Evolutionary conservation across 1,140 invertebrate genomes (phyloP).

Genomic region (Philopotamus ludificatus): DNA sequence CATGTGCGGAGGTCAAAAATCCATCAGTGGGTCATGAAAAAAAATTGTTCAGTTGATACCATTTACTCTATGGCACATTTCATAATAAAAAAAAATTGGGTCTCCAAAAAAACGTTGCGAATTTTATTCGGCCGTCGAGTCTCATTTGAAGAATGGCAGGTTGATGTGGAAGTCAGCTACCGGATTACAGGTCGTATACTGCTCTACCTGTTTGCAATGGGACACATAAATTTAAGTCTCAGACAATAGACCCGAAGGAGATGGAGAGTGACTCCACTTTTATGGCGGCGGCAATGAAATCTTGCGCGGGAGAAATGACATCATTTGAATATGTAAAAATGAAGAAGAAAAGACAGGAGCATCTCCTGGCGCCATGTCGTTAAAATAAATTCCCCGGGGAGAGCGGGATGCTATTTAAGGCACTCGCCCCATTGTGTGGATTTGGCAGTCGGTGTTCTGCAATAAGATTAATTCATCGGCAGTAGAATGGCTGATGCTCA

Average conservation of each 20-base stretch:
- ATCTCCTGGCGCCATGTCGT: slow-evolving; percentile 1
- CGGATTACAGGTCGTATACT: slow-evolving; percentile 7
- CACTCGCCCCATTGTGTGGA: too few relatives aligned
- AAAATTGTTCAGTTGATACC: too few relatives aligned
- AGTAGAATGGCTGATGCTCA: too few relatives aligned
- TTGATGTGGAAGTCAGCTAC: slow-evolving; percentile 4
- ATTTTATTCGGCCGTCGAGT: background rate
- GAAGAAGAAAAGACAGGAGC: too few relatives aligned
- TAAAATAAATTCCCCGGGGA: slow-evolving; percentile 1
- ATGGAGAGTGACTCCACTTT: background rate
- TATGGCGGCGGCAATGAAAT: slow-evolving; percentile 4
- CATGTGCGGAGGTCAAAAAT: too few relatives aligned
- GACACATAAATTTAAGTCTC: slow-evolving; percentile 13
- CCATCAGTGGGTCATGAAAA: too few relatives aligned
- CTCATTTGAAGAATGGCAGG: background rate
- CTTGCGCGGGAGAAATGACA: background rate
- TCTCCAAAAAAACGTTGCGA: too few relatives aligned
- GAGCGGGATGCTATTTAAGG: background rate
- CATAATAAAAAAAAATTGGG: too few relatives aligned
- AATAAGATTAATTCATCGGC: too few relatives aligned
- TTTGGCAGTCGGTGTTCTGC: too few relatives aligned
- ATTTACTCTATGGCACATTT: too few relatives aligned
- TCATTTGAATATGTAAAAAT: slow-evolving; percentile 8
- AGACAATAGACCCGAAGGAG: background rate
- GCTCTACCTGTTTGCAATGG: slow-evolving; percentile 8